Evolutionary conservation across 2,797 vertebrate genomes (phyloP), one percentile per base, ranked within the genome.

Genomic region (Crocidura indochinensis): DNA sequence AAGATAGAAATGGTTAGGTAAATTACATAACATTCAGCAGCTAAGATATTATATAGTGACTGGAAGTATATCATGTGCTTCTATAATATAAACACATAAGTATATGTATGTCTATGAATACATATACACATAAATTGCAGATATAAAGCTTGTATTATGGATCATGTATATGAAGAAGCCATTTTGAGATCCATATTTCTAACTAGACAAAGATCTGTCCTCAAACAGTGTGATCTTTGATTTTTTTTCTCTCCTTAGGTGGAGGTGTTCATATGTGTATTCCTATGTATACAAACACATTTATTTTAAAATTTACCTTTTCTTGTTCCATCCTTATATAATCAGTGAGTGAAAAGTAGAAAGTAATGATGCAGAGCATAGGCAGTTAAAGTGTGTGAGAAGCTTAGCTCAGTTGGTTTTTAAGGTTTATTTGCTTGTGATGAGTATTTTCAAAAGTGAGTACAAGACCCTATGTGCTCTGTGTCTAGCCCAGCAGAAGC

Each of bases 321-420:
- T 77, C 31, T 68, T 82, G 27, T 22, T 71, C 38, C 47, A 84
- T 19, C 77, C 71, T 47, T 67, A 29, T 64, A 62, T 84, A 72
- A 82, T 27, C 60, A 47, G 24, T 85, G 19, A 71, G n/a, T 38
- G n/a, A 49, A 85, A 22, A 11, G 9, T 92, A 15, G 17, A 93
- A 89, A 79, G 75, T 68, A 84, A 72, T 82, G 76, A 72, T 68
- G 29, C 44, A 87, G 81, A 89, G n/a, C 15, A 7, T 6, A 60
- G 19, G 7, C 46, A 65, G 3, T 79, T 68, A 7, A 91, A 10
- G 10, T 84, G 14, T 81, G 73, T 67, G 12, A 79, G 26, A 69
- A 46, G 17, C 74, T 88, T 74, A 77, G 27, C 19, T 78, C 75
- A 94, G 76, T 8, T 8, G 38, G 74, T 75, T 82, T 88, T 91